A percentile compares a stretch with the other conserved stretches of the same genome.
Evolutionary conservation across 2,888 invertebrate genomes (phyloP).

Genomic region (Zygothrica quintamaculata): DNA sequence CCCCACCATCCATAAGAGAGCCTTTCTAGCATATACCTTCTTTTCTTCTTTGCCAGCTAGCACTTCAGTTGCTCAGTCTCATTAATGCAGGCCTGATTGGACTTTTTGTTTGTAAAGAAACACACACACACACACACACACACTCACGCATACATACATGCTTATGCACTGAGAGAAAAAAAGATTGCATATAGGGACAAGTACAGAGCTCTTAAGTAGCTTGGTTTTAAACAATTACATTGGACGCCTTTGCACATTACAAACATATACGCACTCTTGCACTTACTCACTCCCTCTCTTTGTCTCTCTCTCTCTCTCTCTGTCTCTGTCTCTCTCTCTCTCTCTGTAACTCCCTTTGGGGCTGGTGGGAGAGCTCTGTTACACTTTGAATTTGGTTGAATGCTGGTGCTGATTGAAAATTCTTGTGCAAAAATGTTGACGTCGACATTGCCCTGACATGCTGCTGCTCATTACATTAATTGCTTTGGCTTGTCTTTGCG

Average conservation of each 20-base stretch:
- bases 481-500: conserved; percentile 78
- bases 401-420: conserved; percentile 75
- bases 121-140: conserved; percentile 14
- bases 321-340: conserved; percentile 5
- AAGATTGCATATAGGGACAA: background rate
- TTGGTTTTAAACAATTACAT: conserved; percentile 75
- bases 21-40: no score
- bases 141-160: background rate
- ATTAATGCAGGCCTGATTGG: conserved; percentile 77
- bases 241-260: conserved; percentile 75
- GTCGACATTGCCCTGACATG: conserved; percentile 73
- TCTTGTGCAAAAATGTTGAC: conserved; percentile 80
- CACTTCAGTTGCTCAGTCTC: conserved; percentile 35
- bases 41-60: no score
- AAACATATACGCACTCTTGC: conserved; percentile 20
- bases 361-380: no score
- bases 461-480: conserved; percentile 79
- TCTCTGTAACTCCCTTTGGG: no score
- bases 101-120: conserved; percentile 70
- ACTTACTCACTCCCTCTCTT: conserved; percentile 7
- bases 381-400: conserved; percentile 36
- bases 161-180: no score
- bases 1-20: no score
- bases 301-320: background rate
- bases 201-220: conserved; percentile 72